Base-by-base conservation (phyloP, 2,113 vertebrate species). In the Alectura lathami region DNA sequence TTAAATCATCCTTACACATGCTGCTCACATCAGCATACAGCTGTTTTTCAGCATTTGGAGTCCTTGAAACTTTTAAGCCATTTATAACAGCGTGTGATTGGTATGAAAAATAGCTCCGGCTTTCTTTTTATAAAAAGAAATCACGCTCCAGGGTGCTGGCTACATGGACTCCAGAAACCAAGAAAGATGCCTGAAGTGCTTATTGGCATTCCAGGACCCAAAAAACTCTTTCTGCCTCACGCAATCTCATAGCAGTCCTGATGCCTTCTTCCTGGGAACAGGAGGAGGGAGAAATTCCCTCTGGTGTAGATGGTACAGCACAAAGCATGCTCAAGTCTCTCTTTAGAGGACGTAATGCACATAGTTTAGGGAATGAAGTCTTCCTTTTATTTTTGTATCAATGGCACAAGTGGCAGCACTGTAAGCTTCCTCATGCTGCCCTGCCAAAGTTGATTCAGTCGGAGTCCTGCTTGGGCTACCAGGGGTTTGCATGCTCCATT, bases 21-120 rank as follows among this genome's bases (percentile, higher is more conserved):
- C 97, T 97, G 96, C 70, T 91, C 94, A 96, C 89, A 96, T 96
- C 93, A 95, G 83, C 88, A 85, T 96, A 96, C 97, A 98, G 97
- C 97, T 98, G 97, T 92, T 97, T 97, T 97, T 96, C 93, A 91
- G 79, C 91, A 95, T 93, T 96, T 91, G 91, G 94, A 91, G 82
- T 82, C 89, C 93, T 93, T 94, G 83, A 96, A 92, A 81, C 56
- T 97, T 96, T 92, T 81, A 75, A 88, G 67, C 74, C 84, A 86
- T 90, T 95, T 96, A 91, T 88, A 96, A 93, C 93, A 94, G 91
- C 87, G 48, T 94, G 96, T 89, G 91, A 96, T 83, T 56, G 79
- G 89, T 93, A 94, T 97, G 95, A 96, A 98, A 97, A 93, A 97
- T 90, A 96, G 82, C 83, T 88, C 84, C 79, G 50, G 93, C 92